A percentile compares a stretch with the other conserved stretches of the same genome.
These are phyloP conservation scores for Dicrurus megarhynchus DNA, from an alignment of 2,113 vertebrate species.

Conservation along the genomic window DNA sequence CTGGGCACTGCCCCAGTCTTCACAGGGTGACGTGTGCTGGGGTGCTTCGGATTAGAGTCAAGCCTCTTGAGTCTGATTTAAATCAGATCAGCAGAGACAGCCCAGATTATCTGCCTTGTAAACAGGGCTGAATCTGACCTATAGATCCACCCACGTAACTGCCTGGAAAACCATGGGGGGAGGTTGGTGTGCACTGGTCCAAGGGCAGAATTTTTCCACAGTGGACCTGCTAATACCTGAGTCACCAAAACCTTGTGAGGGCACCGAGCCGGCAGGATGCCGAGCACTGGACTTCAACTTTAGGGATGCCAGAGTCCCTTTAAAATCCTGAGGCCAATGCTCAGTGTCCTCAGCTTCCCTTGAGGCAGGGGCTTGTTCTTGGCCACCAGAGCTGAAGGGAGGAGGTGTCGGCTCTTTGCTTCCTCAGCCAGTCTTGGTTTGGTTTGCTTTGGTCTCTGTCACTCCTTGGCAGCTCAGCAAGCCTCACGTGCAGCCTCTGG, in stretches of 20 bases:
- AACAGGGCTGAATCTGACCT: slow-evolving; percentile 43
- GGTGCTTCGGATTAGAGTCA: slow-evolving; percentile 36
- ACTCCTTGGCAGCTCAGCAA: not conserved
- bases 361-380: not conserved
- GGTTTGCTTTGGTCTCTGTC: not conserved
- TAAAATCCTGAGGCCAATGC: accelerated
- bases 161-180: not conserved
- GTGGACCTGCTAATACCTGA: not conserved
- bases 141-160: not conserved
- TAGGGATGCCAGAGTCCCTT: not conserved
- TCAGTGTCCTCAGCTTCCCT: not conserved
- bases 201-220: slow-evolving; percentile 16
- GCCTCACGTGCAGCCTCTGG: not conserved
- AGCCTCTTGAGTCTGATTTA: slow-evolving; percentile 51
- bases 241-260: not conserved
- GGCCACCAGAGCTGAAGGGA: not conserved
- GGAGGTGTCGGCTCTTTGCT: not conserved
- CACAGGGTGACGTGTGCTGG: slow-evolving; percentile 21
- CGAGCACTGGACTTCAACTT: accelerated
- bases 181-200: not conserved
- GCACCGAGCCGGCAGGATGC: not conserved
- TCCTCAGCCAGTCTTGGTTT: accelerated
- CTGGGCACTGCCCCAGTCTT: slow-evolving; percentile 21
- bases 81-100: slow-evolving; percentile 55
- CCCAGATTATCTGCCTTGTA: slow-evolving; percentile 54